Conservation (phyloP, 2,888 invertebrate genomes). For the Buathra laborator region DNA sequence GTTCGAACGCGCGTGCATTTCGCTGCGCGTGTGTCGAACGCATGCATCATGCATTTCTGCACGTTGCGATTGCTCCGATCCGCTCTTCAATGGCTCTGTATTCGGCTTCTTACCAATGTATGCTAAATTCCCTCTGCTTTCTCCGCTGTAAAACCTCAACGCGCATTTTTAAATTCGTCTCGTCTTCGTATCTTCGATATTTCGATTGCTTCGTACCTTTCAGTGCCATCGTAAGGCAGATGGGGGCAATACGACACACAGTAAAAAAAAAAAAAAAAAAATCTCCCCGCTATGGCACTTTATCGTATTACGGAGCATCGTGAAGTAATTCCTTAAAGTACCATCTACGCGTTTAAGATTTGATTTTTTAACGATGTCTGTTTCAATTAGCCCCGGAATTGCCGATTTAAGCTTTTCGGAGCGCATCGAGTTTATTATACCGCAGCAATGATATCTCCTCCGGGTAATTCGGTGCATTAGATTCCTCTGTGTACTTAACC, state of each 20-base stretch:
- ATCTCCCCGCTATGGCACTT: too few relatives aligned
- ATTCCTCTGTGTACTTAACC: conserved; percentile 16
- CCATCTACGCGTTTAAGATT: too few relatives aligned
- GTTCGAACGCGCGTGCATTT: background rate
- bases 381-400: too few relatives aligned
- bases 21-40: conserved; percentile 58
- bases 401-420: too few relatives aligned
- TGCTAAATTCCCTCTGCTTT: conserved; percentile 32
- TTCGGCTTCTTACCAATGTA: conserved; percentile 23
- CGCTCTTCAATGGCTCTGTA: background rate
- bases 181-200: conserved; percentile 9
- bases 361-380: too few relatives aligned
- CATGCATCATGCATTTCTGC: conserved; percentile 64
- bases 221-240: background rate
- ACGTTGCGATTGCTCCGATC: conserved; percentile 45
- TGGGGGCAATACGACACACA: too few relatives aligned
- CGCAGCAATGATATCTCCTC: background rate
- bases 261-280: too few relatives aligned
- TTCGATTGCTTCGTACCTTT: background rate
- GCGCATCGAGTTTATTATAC: background rate
- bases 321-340: too few relatives aligned
- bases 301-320: too few relatives aligned
- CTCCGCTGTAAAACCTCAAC: conserved; percentile 37
- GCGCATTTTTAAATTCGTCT: conserved; percentile 44
- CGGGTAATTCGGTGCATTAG: conserved; percentile 17